Percentiles rank a stretch among this genome's conserved stretches.
Conservation (phyloP, 2,113 vertebrate species). For the Microtus pennsylvanicus region DNA sequence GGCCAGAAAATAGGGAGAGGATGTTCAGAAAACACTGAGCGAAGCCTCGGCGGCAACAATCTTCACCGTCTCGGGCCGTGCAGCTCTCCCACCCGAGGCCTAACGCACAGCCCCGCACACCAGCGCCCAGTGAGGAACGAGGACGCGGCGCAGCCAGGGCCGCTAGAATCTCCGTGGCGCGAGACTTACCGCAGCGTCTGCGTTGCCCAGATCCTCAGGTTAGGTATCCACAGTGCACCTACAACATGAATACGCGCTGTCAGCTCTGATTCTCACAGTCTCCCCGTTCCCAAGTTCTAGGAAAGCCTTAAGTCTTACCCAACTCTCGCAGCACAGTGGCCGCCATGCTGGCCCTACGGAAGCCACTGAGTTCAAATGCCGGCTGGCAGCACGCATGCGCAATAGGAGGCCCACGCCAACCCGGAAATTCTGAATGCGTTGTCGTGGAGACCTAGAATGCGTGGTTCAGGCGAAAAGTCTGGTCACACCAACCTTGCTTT, state of each 20-base stretch:
- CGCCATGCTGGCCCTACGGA: slow-evolving; percentile 73
- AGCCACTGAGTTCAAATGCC: neutral
- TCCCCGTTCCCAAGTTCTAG: neutral
- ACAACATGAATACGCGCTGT: slow-evolving; percentile 61
- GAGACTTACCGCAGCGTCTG: slow-evolving; percentile 69
- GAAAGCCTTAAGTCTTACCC: slow-evolving; percentile 43
- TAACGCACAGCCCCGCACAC: neutral
- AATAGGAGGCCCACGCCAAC: accelerated
- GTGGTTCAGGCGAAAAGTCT: accelerated
- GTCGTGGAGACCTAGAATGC: neutral
- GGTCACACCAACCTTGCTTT: accelerated
- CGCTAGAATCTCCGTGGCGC: neutral
- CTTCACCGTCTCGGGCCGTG: neutral
- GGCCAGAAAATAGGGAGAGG: neutral
- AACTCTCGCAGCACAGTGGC: accelerated
- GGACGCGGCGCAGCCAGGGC: neutral
- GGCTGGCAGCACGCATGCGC: neutral
- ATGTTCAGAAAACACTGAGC: neutral
- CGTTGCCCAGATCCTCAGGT: slow-evolving; percentile 4
- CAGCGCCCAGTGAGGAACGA: too few species aligned
- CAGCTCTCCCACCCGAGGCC: neutral
- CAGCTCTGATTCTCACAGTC: neutral
- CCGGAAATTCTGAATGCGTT: accelerated
- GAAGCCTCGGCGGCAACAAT: neutral
- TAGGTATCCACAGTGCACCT: slow-evolving; percentile 69